Evolutionary conservation across 2,888 invertebrate species (phyloP), one percentile per base, ranked within the genome.

Genomic region (Dendrolimus houi): DNA sequence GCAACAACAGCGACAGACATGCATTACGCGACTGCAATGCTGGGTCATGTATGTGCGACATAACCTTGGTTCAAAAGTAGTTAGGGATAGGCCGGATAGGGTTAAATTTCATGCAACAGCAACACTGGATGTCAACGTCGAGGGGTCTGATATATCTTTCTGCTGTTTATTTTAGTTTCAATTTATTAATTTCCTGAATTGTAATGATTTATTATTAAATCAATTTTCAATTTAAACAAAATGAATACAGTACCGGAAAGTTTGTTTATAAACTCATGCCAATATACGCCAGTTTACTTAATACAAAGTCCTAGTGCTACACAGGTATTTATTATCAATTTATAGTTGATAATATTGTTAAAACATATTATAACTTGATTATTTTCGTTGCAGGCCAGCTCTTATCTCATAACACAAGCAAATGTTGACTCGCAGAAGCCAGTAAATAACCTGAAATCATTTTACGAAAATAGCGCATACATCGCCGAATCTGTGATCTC

Each of bases 401-500:
- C 85, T n/a, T 86, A 80, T 64, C 73, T 84, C 56, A 66, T 87
- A 59, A 68, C 85, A 52, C 79, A 79, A 62, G 79, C 68, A 62
- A 74, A 64, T 60, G 69, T 77, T 58, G 77, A 76, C 47, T 70
- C 70, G 59, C 70, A 75, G 40, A 83, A 82, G 67, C 83, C 86
- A 56, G 72, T 81, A 65, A 82, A 85, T 77, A 89, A 81, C 79
- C 81, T 90, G 74, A 88, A 87, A 81, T 77, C 79, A 60, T 90
- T 87, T 69, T 90, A 89, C 67, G 89, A 90, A 77, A 90, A 79
- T 73, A 89, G 88, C 79, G 89, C 87, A 64, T 87, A 86, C 69
- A 75, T 89, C 57, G 88, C 87, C 67, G 82, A 79, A 69, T 71
- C 80, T 58, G 65, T 78, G 52, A 67, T 74, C 53, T 75, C 71